Conservation (phyloP, 2,797 vertebrate genomes). For the Glossophaga mutica region DNA sequence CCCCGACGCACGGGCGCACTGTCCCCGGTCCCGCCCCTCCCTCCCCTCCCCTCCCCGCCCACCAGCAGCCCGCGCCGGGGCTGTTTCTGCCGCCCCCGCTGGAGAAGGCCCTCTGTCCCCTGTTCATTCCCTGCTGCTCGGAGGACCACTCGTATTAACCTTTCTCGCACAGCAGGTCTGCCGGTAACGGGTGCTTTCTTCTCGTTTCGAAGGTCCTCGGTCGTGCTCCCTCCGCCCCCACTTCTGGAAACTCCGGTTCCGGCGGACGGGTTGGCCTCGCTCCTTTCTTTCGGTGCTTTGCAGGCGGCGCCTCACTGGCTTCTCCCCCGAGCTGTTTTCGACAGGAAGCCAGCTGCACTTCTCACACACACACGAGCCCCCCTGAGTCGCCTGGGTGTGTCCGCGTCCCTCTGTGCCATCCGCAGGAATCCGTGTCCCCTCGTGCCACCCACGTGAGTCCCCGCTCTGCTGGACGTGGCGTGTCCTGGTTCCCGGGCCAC, state of each 20-base stretch:
- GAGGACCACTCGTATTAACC: neutral
- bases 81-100: neutral
- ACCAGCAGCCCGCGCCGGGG: fast-evolving
- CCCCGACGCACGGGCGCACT: fast-evolving
- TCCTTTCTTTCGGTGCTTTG: fast-evolving
- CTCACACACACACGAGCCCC: neutral
- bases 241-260: neutral
- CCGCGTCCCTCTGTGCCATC: neutral
- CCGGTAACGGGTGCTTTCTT: neutral
- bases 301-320: fast-evolving
- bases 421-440: neutral
- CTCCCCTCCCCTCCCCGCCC: fast-evolving
- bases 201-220: neutral
- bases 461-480: too few relatives aligned
- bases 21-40: fast-evolving
- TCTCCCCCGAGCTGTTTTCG: fast-evolving
- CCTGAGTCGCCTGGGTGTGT: neutral
- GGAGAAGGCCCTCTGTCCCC: fast-evolving
- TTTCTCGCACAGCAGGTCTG: too few relatives aligned
- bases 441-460: neutral
- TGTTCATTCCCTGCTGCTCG: neutral
- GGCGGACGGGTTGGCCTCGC: fast-evolving
- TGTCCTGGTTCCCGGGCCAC: neutral
- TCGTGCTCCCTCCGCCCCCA: neutral
- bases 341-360: neutral